Evolutionary conservation across 2,797 vertebrate species (phyloP).

Genomic region (Okamejei kenojei): DNA sequence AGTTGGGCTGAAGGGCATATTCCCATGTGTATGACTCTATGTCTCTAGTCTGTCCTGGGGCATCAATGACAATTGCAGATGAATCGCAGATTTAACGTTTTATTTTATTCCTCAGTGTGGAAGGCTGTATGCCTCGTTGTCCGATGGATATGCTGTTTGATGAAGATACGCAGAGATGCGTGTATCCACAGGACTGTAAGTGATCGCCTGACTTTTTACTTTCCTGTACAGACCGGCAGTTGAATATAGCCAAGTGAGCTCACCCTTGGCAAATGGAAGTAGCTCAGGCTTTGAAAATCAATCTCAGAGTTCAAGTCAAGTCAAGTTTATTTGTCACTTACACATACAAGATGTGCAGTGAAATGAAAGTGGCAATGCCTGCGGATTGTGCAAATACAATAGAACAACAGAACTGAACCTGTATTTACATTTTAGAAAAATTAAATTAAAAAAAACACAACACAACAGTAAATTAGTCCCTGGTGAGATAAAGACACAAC

Average conservation of each 20-base stretch:
- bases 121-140: slow-evolving; percentile 84
- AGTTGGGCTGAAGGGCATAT: too few relatives aligned
- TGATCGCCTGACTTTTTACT: slow-evolving; percentile 33
- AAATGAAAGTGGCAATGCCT: too few relatives aligned
- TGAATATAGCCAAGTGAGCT: neutral
- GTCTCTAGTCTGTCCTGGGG: neutral
- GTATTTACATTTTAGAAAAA: too few relatives aligned
- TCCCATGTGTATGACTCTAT: too few relatives aligned
- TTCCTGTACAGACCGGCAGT: neutral
- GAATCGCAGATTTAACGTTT: neutral
- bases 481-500: too few relatives aligned
- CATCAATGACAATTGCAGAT: neutral
- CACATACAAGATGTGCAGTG: too few relatives aligned
- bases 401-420: too few relatives aligned
- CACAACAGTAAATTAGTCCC: too few relatives aligned
- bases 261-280: neutral
- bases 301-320: too few relatives aligned
- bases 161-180: slow-evolving; percentile 85
- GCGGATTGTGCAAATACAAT: too few relatives aligned
- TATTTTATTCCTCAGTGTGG: slow-evolving; percentile 65
- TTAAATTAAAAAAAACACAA: too few relatives aligned
- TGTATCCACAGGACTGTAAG: slow-evolving; percentile 84
- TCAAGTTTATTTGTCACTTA: too few relatives aligned
- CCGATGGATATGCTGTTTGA: slow-evolving; percentile 82
- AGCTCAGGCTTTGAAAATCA: neutral